Evolutionary conservation across 2,888 invertebrate species (phyloP), one percentile per base, ranked within the genome.

Genomic region (Eilema caniola): DNA sequence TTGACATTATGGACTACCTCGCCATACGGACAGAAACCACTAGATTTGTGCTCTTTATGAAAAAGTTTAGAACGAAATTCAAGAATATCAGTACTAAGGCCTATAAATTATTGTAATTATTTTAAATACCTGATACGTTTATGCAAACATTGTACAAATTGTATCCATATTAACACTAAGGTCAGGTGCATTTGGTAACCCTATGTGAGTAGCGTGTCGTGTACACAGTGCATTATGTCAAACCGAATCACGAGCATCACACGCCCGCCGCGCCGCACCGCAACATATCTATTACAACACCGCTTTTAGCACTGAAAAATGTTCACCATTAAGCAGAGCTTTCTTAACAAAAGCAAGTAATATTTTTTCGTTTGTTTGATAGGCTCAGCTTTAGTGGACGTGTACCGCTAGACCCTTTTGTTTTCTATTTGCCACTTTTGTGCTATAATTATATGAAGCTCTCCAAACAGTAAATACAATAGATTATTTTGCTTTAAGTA

Each of bases 191-290:
- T 2, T 24, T 41, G 41, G 59, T 16, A 61, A 11, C 65, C 69
- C 69, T 65, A 16, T 0, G 2, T 4, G 20, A 33, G 25, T 82
- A 72, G 82, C 82, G 81, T 81, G 82, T 63, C 62, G 59, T 62
- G 61, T 71, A 82, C 71, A 72, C 74, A 74, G 74, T 76, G 78
- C 80, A 81, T 77, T 82, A 78, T 69, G 77, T 80, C 82, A 71
- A 53, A 63, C 31, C 61, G 63, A 67, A 81, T 75, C 82, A 74
- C 69, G 28, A 28, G 41, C 73, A 25, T 70, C 70, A 70, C 73
- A 74, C 71, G 73, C 33, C 33, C 64, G 2, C 31, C 37, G 72
- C 71, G 66, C 33, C 37, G 12, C 16, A 1, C 37, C 37, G 37
- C 62, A 20, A 11, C 23, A 11, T 24, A 31, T 60, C 31, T 64